Conservation (phyloP, 2,113 vertebrate genomes). For the Ariopsis seemanni region DNA sequence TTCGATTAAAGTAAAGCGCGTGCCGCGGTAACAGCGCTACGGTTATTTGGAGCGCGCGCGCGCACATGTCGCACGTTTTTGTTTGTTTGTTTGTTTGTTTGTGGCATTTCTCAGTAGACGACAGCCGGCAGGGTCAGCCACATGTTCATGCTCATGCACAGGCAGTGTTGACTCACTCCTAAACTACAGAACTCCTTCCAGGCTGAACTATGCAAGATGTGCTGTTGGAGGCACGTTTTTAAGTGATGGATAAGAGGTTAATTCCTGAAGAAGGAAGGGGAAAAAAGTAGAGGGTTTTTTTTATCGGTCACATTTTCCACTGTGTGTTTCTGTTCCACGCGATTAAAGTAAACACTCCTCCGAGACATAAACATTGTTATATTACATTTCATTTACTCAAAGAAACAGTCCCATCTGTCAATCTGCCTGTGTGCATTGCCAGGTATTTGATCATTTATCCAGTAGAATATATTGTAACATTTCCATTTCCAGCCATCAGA, state of each 20-base stretch:
- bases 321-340: slow-evolving; percentile 32
- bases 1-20: too few relatives aligned
- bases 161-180: not conserved
- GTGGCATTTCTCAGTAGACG: not conserved
- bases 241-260: slow-evolving; percentile 6
- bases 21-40: not conserved
- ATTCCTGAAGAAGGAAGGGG: not conserved
- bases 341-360: slow-evolving; percentile 48
- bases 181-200: not conserved
- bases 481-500: slow-evolving; percentile 2
- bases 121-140: not conserved
- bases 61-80: slow-evolving; percentile 9
- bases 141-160: not conserved
- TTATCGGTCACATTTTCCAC: slow-evolving; percentile 53
- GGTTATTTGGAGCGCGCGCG: not conserved
- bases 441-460: slow-evolving; percentile 28
- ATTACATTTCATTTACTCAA: slow-evolving; percentile 45
- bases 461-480: slow-evolving; percentile 15
- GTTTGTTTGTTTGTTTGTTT: not conserved
- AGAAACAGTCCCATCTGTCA: slow-evolving; percentile 27
- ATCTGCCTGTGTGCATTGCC: slow-evolving; percentile 11
- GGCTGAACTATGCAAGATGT: not conserved
- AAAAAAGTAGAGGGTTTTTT: slow-evolving; percentile 26
- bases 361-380: slow-evolving; percentile 45
- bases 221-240: not conserved